These are phyloP conservation scores for Brenthis ino DNA, from an alignment of 2,888 invertebrate species.

Conservation along the genomic window DNA sequence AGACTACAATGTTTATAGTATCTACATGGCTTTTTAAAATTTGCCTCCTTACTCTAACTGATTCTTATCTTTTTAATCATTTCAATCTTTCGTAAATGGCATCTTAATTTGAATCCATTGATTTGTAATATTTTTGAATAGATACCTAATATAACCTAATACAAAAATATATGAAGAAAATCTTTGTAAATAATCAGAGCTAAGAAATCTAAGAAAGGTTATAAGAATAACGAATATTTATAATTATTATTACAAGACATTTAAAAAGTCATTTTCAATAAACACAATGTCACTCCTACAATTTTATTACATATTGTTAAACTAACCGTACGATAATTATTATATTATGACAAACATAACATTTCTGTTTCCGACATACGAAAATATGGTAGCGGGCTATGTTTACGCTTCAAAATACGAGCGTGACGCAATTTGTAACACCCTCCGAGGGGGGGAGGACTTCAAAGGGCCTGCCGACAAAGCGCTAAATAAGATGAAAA, in stretches of 20 bases:
- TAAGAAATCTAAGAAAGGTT: no score
- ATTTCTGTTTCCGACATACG: constrained; percentile 26
- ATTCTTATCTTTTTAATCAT: no score
- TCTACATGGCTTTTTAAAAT: background rate
- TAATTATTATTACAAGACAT: background rate
- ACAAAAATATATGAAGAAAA: no score
- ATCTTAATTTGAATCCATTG: no score
- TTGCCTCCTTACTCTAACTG: no score
- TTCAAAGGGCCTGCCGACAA: constrained; percentile 80
- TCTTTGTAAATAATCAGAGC: no score
- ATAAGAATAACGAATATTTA: background rate
- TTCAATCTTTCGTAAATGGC: no score
- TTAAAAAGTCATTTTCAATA: background rate
- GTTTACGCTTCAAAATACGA: constrained; percentile 70
- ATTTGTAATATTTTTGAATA: no score
- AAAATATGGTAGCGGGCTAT: constrained; percentile 60
- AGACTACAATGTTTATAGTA: constrained; percentile 3
- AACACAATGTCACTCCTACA: background rate
- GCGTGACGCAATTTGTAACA: constrained; percentile 79
- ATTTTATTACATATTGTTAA: constrained; percentile 9
- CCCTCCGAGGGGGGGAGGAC: constrained; percentile 62
- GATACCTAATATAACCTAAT: no score
- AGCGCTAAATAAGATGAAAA: constrained; percentile 82
- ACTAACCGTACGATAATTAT: constrained; percentile 12
- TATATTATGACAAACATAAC: constrained; percentile 11